These are phyloP conservation scores for Pogonus chalceus DNA, from an alignment of 1,140 invertebrate genomes.

Conservation along the genomic window DNA sequence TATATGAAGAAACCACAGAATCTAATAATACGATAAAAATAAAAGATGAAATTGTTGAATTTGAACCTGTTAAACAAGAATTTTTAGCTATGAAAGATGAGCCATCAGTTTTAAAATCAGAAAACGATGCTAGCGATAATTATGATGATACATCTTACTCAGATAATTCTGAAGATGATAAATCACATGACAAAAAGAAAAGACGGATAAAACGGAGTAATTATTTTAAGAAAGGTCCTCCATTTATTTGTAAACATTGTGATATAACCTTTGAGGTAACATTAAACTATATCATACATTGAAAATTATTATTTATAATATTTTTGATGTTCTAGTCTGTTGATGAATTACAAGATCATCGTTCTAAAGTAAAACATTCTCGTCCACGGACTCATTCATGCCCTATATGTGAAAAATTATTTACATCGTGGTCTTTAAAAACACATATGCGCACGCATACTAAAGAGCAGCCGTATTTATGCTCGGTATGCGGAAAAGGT, in stretches of 20 bases:
- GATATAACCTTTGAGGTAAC: not conserved
- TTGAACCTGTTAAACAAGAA: not conserved
- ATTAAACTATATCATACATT: not conserved
- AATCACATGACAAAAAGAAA: not conserved
- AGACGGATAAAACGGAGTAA: not conserved
- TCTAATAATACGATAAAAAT: not conserved
- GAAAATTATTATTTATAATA: not conserved
- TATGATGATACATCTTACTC: not conserved
- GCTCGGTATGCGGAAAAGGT: not conserved
- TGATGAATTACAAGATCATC: conserved; percentile 5
- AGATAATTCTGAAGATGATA: not conserved
- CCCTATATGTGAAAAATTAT: not conserved
- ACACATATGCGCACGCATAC: not conserved
- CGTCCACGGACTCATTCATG: not conserved
- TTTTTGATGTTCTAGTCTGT: not conserved
- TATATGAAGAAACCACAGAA: not conserved
- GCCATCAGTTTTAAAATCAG: no score
- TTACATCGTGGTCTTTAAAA: not conserved
- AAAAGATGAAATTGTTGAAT: not conserved
- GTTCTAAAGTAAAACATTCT: not conserved
- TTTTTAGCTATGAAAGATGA: not conserved
- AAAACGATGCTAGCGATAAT: no score
- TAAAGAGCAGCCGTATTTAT: not conserved
- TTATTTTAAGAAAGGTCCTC: no score
- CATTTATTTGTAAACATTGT: not conserved